Base-by-base conservation (phyloP, 2,888 invertebrate genomes). In the Thumatha senex region DNA sequence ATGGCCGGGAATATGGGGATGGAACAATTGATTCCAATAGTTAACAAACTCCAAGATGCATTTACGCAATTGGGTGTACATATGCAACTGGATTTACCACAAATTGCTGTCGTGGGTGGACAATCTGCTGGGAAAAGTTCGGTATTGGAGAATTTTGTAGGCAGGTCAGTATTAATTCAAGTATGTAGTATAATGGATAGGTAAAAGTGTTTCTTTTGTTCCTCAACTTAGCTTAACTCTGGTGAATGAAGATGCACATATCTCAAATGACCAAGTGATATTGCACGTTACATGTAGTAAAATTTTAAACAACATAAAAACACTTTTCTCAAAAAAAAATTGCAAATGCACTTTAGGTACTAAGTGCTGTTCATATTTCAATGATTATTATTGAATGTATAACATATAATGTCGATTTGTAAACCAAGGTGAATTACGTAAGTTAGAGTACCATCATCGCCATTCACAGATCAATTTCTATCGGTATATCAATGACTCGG, bases 111-210 rank as follows among this genome's bases (percentile, higher is more conserved):
- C 59, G 99, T 99, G 79, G 99, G 99, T 86, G 99, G 99, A 76
- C 99, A 99, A 91, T 98, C 98, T 82, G 99, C 99, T 76, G 99
- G 99, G 77, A 99, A 99, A 93, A 99, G 99, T 91, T 99, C 99
- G 48, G 99, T 99, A 54, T 93, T 99, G 82, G 99, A 99, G 93
- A 99, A 99, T 93, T 99, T 99, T 86, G 99, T 99, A 68, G 99
- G 99, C 92, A 97, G 96, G 98, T 98, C 93, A 93, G 95, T 93
- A 51, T 11, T 54, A 29, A 10, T 51, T 39, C 50, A 10, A 31
- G 8, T 34, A 13, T 24, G n/a, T n/a, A n/a, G n/a, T n/a, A n/a
- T n/a, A n/a, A n/a, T n/a, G n/a, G n/a, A n/a, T n/a, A n/a, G n/a
- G n/a, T n/a, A n/a, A n/a, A n/a, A n/a, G n/a, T n/a, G n/a, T 10